phyloP scores from a whole-genome alignment of 2,797 vertebrate genomes.

The Cygnus olor region DNA sequence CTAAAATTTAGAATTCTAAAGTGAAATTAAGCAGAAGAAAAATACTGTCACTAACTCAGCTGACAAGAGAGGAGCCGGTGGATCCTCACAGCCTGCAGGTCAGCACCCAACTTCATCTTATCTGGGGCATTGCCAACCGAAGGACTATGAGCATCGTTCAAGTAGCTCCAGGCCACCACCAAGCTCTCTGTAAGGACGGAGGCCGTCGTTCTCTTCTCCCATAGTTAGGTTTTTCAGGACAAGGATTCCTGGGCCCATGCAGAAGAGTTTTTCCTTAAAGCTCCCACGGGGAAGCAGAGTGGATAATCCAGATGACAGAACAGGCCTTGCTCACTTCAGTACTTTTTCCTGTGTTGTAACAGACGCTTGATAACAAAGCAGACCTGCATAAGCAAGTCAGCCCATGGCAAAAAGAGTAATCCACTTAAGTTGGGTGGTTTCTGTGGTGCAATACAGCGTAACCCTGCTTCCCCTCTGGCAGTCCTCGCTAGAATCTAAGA shows the following conservation, averaged over 20 bases:
- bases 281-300: not conserved
- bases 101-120: not conserved
- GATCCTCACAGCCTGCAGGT: not conserved
- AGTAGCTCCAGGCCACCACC: not conserved
- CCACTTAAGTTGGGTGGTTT: conserved; percentile 75
- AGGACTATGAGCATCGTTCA: not conserved
- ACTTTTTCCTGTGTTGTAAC: conserved; percentile 26
- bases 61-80: not conserved
- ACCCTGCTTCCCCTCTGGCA: conserved; percentile 70
- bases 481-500: conserved; percentile 65
- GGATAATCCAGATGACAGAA: conserved; percentile 4
- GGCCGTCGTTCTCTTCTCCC: not conserved
- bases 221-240: not conserved
- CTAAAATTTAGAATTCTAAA: not conserved
- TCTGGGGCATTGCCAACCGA: not conserved
- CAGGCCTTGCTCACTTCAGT: not conserved
- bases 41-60: not conserved
- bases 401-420: conserved; percentile 72
- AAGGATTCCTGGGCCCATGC: not conserved
- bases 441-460: conserved; percentile 70
- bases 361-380: conserved; percentile 58
- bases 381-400: conserved; percentile 70
- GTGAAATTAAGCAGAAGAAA: not conserved
- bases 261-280: not conserved
- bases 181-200: not conserved